Conservation (phyloP, 2,113 vertebrate species). For the Microcebus jonahi region DNA sequence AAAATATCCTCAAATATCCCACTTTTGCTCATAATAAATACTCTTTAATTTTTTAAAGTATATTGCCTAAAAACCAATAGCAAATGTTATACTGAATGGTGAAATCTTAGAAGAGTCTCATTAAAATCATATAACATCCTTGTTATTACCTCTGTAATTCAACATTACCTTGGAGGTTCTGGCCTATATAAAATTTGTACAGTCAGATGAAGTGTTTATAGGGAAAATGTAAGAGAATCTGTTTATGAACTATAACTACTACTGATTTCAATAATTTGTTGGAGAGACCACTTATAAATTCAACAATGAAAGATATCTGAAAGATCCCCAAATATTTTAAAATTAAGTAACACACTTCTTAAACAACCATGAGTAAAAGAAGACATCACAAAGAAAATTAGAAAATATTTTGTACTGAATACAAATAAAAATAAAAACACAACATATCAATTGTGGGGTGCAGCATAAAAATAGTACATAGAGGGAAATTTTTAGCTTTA, state of each 20-base stretch:
- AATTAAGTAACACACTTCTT: neutral
- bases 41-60: neutral
- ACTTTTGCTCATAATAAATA: neutral
- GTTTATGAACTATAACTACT: neutral
- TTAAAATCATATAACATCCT: neutral
- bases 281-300: neutral
- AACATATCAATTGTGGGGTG: neutral
- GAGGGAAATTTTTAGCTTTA: neutral
- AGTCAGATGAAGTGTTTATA: neutral
- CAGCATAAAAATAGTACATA: neutral
- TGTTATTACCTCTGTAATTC: neutral
- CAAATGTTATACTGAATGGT: neutral
- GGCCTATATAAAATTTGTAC: neutral
- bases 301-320: neutral
- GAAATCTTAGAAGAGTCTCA: neutral
- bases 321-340: slow-evolving; percentile 21
- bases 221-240: neutral
- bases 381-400: neutral
- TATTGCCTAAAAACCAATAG: neutral
- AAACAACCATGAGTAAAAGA: neutral
- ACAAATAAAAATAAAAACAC: neutral
- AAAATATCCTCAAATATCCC: neutral
- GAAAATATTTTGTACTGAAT: neutral
- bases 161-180: neutral
- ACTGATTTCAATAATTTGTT: neutral